Percentiles rank a stretch among this genome's conserved stretches.
phyloP scores from a whole-genome alignment of 2,888 invertebrate species.

The Automeris io region DNA sequence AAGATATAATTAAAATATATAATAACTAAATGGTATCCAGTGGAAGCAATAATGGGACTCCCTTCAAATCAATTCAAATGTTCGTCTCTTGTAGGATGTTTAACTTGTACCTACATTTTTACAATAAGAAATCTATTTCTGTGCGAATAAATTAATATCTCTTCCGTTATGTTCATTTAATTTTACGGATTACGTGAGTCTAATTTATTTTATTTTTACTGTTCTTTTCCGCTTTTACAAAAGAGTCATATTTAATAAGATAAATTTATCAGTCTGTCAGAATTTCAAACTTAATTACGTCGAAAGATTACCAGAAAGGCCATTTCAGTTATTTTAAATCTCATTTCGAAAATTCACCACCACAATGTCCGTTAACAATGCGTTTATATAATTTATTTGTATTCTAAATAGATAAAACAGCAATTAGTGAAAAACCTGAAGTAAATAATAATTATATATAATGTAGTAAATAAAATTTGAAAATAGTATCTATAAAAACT shows the following conservation, averaged over 20 bases:
- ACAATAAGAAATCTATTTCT: background rate
- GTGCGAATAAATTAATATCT: constrained; percentile 5
- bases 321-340: no score
- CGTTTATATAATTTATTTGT: no score
- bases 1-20: constrained; percentile 20
- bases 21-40: constrained; percentile 18
- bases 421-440: no score
- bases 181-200: constrained; percentile 6
- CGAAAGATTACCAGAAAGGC: no score
- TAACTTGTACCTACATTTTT: background rate
- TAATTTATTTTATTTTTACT: constrained; percentile 5
- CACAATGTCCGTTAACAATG: no score
- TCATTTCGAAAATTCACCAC: no score
- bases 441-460: no score
- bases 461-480: no score
- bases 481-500: no score
- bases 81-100: background rate
- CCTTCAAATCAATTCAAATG: background rate
- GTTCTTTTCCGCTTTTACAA: constrained; percentile 1
- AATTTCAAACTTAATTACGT: no score
- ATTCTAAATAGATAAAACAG: no score
- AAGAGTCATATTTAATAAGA: constrained; percentile 5
- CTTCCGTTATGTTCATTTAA: constrained; percentile 7
- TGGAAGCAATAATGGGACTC: constrained; percentile 2
- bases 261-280: constrained; percentile 2